These are phyloP conservation scores for Plutomurus gul DNA, from an alignment of 1,140 invertebrate genomes.

Conservation along the genomic window DNA sequence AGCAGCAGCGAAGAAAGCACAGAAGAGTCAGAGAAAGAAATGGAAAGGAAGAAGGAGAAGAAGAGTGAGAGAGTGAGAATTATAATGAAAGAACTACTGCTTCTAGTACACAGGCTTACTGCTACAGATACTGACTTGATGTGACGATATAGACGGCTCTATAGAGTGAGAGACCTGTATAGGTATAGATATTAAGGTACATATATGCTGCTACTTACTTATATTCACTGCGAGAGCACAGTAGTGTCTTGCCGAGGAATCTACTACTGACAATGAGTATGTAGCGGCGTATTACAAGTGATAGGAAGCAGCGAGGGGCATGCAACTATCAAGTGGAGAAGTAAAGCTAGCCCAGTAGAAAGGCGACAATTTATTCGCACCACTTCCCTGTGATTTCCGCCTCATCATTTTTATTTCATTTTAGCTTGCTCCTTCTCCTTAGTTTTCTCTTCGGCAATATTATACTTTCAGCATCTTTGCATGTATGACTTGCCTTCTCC, in stretches of 20 bases:
- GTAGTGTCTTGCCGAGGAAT: too few relatives aligned
- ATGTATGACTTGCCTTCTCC: neutral
- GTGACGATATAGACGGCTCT: too few relatives aligned
- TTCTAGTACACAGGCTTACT: neutral
- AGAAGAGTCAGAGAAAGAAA: neutral
- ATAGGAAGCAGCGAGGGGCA: neutral
- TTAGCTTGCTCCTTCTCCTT: neutral
- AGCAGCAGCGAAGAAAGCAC: neutral
- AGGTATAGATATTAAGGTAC: too few relatives aligned
- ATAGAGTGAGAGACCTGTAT: too few relatives aligned
- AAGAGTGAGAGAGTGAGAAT: neutral
- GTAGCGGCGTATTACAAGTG: neutral
- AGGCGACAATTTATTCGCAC: slow-evolving; percentile 28
- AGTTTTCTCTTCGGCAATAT: neutral
- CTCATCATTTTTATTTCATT: slow-evolving; percentile 30
- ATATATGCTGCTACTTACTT: neutral
- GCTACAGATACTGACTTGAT: too few relatives aligned
- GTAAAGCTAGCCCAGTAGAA: neutral
- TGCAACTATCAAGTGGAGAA: neutral
- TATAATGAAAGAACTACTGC: neutral
- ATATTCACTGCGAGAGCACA: too few relatives aligned
- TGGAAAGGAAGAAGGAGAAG: neutral
- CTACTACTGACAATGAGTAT: neutral
- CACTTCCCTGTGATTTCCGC: slow-evolving; percentile 22
- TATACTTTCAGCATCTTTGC: neutral